Base-by-base conservation (phyloP, 2,888 invertebrate genomes). In the Xanthorhoe designata region DNA sequence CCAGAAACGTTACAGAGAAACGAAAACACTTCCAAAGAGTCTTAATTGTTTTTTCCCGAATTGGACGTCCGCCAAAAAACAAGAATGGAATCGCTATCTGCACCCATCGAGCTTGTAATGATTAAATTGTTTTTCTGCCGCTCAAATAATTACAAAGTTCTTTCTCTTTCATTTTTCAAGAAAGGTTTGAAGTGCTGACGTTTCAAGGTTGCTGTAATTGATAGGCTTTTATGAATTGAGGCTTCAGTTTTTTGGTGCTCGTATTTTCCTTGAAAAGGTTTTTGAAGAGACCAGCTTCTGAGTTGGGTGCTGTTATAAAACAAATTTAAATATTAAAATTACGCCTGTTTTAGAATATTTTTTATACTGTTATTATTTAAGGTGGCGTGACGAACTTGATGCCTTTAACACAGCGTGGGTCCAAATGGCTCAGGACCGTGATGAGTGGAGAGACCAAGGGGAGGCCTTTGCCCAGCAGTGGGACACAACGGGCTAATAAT, bases 11-110 rank as follows among this genome's bases (percentile, higher is more conserved):
- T 13, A 52, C 47, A 65, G 64, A 59, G 65, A 64, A 68, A 58
- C 57, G 52, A 65, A 64, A 66, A 66, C 63, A 62, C 64, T 61
- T 61, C 65, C 62, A 19, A 65, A 60, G 59, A 42, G 57, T 63
- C 66, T 70, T 75, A 72, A 76, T 76, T 76, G 74, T 76, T 76
- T 76, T 72, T 68, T 65, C 55, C 38, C 47, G 70, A 65, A 68
- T 74, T 76, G 76, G 76, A 73, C 45, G 61, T 61, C 52, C 13
- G 76, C 76, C 76, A 76, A 66, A 68, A 71, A 66, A 70, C 70
- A 70, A 73, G 71, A 71, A 71, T 67, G 66, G 68, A 17, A 63
- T 61, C 52, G 52, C 63, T 71, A 69, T 71, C 71, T 69, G 57
- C 47, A 49, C 55, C 70, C 70, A 71, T 66, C 71, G 70, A 68